Evolutionary conservation across 2,888 invertebrate species (phyloP), one percentile per base, ranked within the genome.

Genomic region (Cephus pygmeus): DNA sequence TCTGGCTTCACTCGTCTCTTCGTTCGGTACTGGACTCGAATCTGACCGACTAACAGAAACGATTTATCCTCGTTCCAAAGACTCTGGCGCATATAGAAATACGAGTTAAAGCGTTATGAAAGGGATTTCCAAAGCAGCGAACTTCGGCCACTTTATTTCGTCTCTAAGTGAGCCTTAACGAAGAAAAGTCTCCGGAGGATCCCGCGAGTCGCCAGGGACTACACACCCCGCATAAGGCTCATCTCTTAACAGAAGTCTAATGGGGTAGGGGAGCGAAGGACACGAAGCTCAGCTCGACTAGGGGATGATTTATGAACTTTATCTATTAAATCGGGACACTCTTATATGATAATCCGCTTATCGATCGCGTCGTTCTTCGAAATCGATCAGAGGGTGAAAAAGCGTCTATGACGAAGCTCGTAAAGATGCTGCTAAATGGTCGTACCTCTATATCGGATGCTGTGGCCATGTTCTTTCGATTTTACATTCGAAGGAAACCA

Each of bases 191-290:
- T 76, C 31, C 33, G 34, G 81, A 81, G 83, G 79, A 81, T 82
- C 76, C 23, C 9, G 56, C 80, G 76, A 78, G 80, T 84, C 77
- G 75, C 78, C 79, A 73, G 82, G 79, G 84, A 79, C 77, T 78
- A 82, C 83, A 85, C 85, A 82, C 23, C 56, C 84, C 85, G 83
- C 84, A 82, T 83, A 83, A 85, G 85, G 83, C 84, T 88, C 86
- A 87, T 87, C 85, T 85, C 85, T 85, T 86, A 87, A 87, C 85
- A 81, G 85, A 84, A 83, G 81, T 85, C 85, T 86, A 85, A 87
- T 87, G 83, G 85, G 23, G 9, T 2, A 23, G 23, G 9, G 56
- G 56, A 56, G 56, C 23, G 23, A 56, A 23, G 23, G 9, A 23
- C 56, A 56, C 23, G 23, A 23, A 56, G 56, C 56, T 56, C 56